These are phyloP conservation scores for Chloroceryle aenea DNA, from an alignment of 2,113 vertebrate genomes.

Conservation along the genomic window DNA sequence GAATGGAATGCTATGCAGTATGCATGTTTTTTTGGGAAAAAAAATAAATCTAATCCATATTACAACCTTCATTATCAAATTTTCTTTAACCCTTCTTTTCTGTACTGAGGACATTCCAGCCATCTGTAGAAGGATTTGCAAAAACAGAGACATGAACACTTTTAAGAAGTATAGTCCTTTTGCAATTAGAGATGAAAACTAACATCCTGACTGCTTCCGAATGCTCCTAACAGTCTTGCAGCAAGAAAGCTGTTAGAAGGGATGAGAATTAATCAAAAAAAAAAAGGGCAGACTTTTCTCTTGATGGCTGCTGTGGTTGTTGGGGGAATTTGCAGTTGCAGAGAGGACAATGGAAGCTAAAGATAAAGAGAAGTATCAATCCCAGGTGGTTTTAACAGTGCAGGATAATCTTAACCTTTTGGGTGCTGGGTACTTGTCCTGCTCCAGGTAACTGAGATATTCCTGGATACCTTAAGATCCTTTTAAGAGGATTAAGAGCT, in stretches of 20 bases:
- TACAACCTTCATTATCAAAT: not conserved
- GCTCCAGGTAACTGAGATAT: not conserved
- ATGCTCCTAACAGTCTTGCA: not conserved
- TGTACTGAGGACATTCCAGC: not conserved
- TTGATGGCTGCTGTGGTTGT: not conserved
- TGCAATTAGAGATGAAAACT: slow-evolving; percentile 14
- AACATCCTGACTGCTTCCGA: slow-evolving; percentile 13
- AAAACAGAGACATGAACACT: not conserved
- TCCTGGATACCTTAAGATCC: not conserved
- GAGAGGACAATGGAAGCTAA: not conserved
- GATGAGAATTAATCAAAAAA: slow-evolving; percentile 23
- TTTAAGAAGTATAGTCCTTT: not conserved
- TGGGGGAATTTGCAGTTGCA: not conserved
- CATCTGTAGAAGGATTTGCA: not conserved
- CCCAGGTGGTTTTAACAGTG: not conserved
- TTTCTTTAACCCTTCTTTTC: slow-evolving; percentile 2
- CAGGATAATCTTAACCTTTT: not conserved
- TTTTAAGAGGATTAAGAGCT: slow-evolving; percentile 24
- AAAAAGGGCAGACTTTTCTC: not conserved
- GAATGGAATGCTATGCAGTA: not conserved
- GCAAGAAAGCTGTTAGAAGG: slow-evolving; percentile 18
- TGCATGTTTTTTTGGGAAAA: not conserved
- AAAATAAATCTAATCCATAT: not conserved
- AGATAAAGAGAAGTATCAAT: not conserved
- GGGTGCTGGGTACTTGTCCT: not conserved